Evolutionary conservation across 2,113 vertebrate genomes (phyloP).

Genomic region (Ovis canadensis): DNA sequence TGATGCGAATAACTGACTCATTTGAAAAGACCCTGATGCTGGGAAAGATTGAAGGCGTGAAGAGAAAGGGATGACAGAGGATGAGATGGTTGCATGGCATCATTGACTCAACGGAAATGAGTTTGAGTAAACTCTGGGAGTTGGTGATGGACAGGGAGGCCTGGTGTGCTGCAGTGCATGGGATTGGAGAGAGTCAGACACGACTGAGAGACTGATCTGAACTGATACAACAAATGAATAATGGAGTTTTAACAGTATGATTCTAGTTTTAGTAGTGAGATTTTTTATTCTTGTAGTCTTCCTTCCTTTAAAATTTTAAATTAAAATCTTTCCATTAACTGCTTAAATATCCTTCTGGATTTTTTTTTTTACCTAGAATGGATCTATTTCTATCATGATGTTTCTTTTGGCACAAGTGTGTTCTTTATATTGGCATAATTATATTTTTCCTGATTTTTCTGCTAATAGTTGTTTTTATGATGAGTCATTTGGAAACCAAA

Average conservation of each 20-base stretch:
- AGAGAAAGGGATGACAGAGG: neutral
- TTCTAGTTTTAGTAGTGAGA: neutral
- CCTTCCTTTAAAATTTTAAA: neutral
- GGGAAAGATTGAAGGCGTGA: fast-evolving
- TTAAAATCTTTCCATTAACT: neutral
- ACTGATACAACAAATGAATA: neutral
- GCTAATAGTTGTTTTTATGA: neutral
- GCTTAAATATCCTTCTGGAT: neutral
- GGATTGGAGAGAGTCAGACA: neutral
- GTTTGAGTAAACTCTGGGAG: neutral
- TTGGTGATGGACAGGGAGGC: neutral
- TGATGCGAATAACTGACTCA: neutral
- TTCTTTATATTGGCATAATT: neutral
- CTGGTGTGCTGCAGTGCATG: neutral
- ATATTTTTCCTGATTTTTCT: neutral
- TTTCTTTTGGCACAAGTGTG: neutral
- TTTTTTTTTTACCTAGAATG: neutral
- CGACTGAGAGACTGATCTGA: neutral
- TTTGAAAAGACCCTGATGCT: neutral
- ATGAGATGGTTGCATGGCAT: neutral
- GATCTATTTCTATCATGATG: neutral
- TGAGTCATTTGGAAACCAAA: neutral
- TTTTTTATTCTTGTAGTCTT: neutral
- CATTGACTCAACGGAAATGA: neutral
- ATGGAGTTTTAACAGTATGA: neutral